Base-by-base conservation (phyloP, 2,797 vertebrate species). In the Mus spretus region DNA sequence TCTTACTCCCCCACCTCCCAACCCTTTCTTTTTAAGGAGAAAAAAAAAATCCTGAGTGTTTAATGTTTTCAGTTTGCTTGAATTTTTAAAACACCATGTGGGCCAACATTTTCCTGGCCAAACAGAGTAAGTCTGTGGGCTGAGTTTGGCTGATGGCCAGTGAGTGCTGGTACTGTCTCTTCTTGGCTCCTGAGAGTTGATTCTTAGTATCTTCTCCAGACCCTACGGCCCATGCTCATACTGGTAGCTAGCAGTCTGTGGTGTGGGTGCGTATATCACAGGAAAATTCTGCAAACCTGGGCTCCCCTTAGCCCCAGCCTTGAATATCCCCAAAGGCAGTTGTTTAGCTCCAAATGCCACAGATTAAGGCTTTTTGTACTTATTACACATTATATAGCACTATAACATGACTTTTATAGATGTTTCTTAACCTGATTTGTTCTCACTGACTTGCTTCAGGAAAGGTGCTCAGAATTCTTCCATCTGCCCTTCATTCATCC, bases 21-120 rank as follows among this genome's bases (percentile, higher is more conserved):
- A 15, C 47, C 47, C 53, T 47, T n/a, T 50, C 47, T 5, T 82
- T 81, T 84, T 20, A 26, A 72, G 44, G 28, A 22, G 59, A 59
- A 85, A 74, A 74, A 70, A 74, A 74, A 70, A 63, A 92, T n/a
- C 88, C 47, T 80, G 34, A 47, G 57, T 96, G 90, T 96, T 92
- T 96, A 95, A 85, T 97, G 47, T 87, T 96, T 87, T 94, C 90
- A 89, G 75, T 93, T 97, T 96, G 90, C 94, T 97, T 92, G 93
- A 96, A 94, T 95, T 94, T 97, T 93, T 92, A 83, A 97, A 96
- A 84, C 82, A 93, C 59, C 59, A 12, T 93, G 92, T 93, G 86
- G 94, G 93, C 95, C 97, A 97, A 95, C 95, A 94, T 92, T 97
- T 97, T 97, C 65, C 94, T 97, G 95, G 93, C 92, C 85, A 93